Evolutionary conservation across 2,113 vertebrate genomes (phyloP), one percentile per base, ranked within the genome.

Genomic region (Scolopax mira): DNA sequence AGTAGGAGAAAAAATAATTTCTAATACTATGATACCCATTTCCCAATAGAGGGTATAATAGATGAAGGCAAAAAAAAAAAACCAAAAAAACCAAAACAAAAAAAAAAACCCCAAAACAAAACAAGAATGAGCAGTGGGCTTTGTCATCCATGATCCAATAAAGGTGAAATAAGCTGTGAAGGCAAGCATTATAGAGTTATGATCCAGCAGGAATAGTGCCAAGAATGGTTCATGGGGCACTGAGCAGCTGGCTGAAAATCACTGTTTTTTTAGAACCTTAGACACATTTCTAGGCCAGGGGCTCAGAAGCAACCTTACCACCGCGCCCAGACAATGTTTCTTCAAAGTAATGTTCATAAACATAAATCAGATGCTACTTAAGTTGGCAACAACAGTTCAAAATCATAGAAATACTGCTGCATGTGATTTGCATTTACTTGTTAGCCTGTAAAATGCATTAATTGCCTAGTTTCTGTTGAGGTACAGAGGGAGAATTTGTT

Each of bases 91-190:
- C n/a, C n/a, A n/a, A n/a, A n/a, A n/a, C n/a, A n/a, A 24, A 25
- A 25, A 13, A 51, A 51, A 13, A 51, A 77, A 80, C n/a, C n/a
- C n/a, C n/a, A n/a, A n/a, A n/a, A n/a, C n/a, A 57, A 6, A 77
- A 13, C 52, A 79, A 85, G 44, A 93, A 82, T 60, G n/a, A 88
- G 27, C 35, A 77, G 1, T 78, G 33, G 1, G 28, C 37, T 89
- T 89, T 93, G 62, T 91, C 93, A 91, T 69, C 81, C 55, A 31
- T 83, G 89, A 85, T 91, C 71, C 85, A 93, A 57, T 90, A 91
- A 89, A 91, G 64, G 60, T 95, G 91, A 96, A 96, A 96, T 93
- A 96, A 93, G 58, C 81, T 85, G 39, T 88, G 94, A 94, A 96
- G 41, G 21, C 57, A 91, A 88, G 55, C 21, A 72, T 78, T 93